Conservation (phyloP, 2,888 invertebrate species). For the Andricus curvator region DNA sequence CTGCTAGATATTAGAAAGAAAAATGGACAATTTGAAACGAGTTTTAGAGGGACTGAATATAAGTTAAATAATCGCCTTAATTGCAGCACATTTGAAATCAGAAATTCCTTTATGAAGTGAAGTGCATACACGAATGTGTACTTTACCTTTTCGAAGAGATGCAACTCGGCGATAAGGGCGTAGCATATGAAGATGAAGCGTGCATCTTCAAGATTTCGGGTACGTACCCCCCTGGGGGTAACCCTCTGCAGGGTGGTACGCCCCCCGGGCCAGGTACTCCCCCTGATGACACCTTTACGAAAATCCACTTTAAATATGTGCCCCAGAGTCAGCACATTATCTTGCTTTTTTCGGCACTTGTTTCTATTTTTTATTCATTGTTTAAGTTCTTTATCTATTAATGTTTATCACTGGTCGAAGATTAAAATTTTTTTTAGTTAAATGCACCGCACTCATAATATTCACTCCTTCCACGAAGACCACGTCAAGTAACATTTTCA, state of each 20-base stretch:
- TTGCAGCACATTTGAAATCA: background rate
- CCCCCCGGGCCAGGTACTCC: conserved; percentile 77
- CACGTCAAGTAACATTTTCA: background rate
- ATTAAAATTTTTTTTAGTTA: too few species aligned
- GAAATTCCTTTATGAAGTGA: background rate
- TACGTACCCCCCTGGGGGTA: conserved; percentile 65
- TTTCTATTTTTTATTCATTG: background rate
- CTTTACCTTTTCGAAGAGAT: conserved; percentile 84
- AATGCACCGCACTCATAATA: background rate
- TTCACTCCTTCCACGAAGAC: background rate
- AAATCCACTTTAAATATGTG: conserved; percentile 73
- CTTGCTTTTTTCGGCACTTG: conserved; percentile 22
- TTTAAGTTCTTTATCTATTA: background rate
- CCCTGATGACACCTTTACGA: conserved; percentile 66
- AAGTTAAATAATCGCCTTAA: too few species aligned
- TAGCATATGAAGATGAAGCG: conserved; percentile 84
- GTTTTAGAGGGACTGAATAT: too few species aligned
- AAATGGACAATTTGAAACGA: too few species aligned
- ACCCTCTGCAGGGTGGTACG: conserved; percentile 75
- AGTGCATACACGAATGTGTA: background rate
- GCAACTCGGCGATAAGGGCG: conserved; percentile 82
- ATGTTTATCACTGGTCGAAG: too few species aligned
- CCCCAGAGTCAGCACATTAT: conserved; percentile 59
- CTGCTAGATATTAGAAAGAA: too few species aligned
- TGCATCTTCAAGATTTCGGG: conserved; percentile 81